Evolutionary conservation across 2,888 invertebrate species (phyloP).

Genomic region (Eulithis testata): DNA sequence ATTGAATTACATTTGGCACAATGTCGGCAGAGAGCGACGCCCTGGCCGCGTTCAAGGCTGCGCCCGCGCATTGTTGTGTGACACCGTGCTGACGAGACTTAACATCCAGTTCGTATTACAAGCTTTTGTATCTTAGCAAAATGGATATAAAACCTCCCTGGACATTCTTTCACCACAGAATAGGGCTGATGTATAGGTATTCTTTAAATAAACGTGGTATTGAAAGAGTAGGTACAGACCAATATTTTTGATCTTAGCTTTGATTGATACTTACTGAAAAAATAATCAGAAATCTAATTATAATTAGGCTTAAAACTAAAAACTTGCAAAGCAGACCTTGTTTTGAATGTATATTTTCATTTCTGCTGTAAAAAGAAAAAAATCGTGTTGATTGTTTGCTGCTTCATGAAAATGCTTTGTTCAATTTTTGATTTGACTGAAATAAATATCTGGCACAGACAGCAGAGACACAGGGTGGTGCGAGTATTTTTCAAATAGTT

Average conservation of each 20-base stretch:
- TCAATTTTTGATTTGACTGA: constrained; percentile 25
- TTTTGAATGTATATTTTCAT: constrained; percentile 13
- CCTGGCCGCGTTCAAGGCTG: constrained; percentile 63
- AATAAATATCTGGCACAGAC: constrained; percentile 22
- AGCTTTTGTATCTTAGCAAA: too few species aligned
- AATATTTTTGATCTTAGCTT: too few species aligned
- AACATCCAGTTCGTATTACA: neutral
- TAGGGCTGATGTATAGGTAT: too few species aligned
- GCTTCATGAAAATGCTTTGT: constrained; percentile 24
- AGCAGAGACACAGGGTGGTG: neutral
- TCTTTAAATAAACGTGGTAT: too few species aligned
- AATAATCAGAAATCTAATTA: too few species aligned
- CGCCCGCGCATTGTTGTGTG: constrained; percentile 55
- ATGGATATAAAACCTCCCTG: too few species aligned
- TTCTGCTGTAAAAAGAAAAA: constrained; percentile 11
- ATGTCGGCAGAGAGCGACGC: constrained; percentile 52
- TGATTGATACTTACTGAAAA: too few species aligned
- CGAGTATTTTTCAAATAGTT: constrained; percentile 3
- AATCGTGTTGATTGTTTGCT: constrained; percentile 16
- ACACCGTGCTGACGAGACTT: constrained; percentile 41
- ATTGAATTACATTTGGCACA: constrained; percentile 61
- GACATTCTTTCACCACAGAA: too few species aligned
- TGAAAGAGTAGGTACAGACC: too few species aligned
- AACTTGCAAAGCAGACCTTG: too few species aligned
- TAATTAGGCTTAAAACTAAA: too few species aligned